Percentiles rank a stretch among this genome's conserved stretches.
phyloP scores from a whole-genome alignment of 2,888 invertebrate genomes.

The Entomobrya proxima region DNA sequence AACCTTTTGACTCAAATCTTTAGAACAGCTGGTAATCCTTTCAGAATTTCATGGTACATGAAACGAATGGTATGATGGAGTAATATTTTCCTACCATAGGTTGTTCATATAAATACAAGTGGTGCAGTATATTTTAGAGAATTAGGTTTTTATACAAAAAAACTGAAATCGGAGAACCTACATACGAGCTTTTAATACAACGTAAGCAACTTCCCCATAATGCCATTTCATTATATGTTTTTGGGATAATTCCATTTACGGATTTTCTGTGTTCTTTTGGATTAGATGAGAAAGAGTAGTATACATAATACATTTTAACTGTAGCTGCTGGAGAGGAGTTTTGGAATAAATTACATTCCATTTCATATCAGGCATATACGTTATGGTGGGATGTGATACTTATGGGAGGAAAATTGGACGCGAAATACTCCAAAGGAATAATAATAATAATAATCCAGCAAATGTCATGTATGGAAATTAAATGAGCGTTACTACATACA shows the following conservation, averaged over 20 bases:
- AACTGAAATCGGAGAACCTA: neutral
- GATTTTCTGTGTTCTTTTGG: constrained; percentile 10
- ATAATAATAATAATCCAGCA: no score
- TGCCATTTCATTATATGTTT: constrained; percentile 19
- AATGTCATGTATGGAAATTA: neutral
- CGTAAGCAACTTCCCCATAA: neutral
- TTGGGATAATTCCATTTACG: constrained; percentile 20
- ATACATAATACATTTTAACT: neutral
- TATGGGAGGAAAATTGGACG: neutral
- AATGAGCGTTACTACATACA: neutral
- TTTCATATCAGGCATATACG: no score
- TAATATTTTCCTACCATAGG: neutral
- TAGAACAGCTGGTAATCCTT: constrained; percentile 62
- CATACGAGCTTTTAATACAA: neutral
- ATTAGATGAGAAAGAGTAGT: neutral
- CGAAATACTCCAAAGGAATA: neutral
- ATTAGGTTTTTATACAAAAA: neutral
- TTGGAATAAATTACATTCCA: constrained; percentile 1
- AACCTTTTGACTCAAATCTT: constrained; percentile 59
- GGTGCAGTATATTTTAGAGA: neutral
- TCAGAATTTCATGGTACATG: neutral
- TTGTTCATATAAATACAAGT: no score
- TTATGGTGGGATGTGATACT: no score
- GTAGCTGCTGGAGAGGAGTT: neutral
- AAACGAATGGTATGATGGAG: neutral